Evolutionary conservation across 2,797 vertebrate species (phyloP).

Genomic region (Microctenopoma steveboyesi): DNA sequence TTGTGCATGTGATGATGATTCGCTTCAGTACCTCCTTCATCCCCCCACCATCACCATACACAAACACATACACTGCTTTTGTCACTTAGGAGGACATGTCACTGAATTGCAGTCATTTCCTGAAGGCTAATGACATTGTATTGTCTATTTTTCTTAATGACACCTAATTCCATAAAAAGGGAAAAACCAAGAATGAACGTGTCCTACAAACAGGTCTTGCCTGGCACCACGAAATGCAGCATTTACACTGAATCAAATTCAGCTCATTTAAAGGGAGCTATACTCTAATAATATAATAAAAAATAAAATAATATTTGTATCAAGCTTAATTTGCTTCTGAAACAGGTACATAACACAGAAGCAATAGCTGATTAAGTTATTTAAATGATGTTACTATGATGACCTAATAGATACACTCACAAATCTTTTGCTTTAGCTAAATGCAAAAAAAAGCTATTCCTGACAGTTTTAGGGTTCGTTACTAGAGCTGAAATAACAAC

Average conservation of each 20-base stretch:
- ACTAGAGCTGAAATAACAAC: too few species aligned
- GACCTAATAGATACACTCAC: too few species aligned
- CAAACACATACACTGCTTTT: constrained; percentile 36
- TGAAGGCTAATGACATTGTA: neutral
- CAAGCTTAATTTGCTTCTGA: neutral
- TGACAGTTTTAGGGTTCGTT: too few species aligned
- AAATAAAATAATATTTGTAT: too few species aligned
- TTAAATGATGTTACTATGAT: neutral
- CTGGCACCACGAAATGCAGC: too few species aligned
- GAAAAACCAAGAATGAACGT: neutral
- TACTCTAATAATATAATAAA: too few species aligned
- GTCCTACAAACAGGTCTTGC: neutral
- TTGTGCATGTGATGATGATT: constrained; percentile 67
- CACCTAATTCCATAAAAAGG: neutral
- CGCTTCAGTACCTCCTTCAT: constrained; percentile 29
- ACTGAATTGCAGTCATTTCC: constrained; percentile 14
- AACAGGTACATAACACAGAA: neutral
- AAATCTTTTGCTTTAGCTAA: neutral
- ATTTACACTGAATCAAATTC: neutral
- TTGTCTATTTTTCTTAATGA: constrained; percentile 6
- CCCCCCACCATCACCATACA: constrained; percentile 23
- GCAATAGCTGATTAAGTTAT: neutral
- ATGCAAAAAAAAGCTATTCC: neutral
- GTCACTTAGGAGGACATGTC: constrained; percentile 35
- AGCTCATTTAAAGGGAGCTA: too few species aligned